These are phyloP conservation scores for Malachius bipustulatus DNA, from an alignment of 2,888 invertebrate genomes.

Conservation along the genomic window DNA sequence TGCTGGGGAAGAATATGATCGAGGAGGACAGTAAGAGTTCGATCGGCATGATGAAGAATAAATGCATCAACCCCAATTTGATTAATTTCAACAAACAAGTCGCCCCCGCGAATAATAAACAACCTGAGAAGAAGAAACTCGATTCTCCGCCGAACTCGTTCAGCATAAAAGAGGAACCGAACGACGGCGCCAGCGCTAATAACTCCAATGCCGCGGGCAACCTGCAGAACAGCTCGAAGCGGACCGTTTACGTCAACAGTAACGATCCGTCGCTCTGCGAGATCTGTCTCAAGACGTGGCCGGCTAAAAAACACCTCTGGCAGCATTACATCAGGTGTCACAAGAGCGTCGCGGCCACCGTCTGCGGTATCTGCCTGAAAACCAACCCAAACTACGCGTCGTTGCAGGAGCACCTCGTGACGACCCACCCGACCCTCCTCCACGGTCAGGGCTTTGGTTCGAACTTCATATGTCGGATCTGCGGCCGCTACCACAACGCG, in stretches of 20 bases:
- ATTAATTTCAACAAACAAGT: slow-evolving; percentile 12
- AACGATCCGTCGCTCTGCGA: slow-evolving; percentile 39
- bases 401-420: slow-evolving; percentile 37
- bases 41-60: slow-evolving; percentile 4
- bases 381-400: slow-evolving; percentile 40
- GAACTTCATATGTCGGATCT: slow-evolving; percentile 44
- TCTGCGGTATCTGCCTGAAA: slow-evolving; percentile 47
- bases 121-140: slow-evolving; percentile 6
- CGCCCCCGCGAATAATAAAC: neutral
- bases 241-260: slow-evolving; percentile 44
- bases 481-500: slow-evolving; percentile 45
- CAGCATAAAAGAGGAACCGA: slow-evolving; percentile 13
- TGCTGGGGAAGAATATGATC: slow-evolving; percentile 24
- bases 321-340: slow-evolving; percentile 47
- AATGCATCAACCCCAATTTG: slow-evolving; percentile 7
- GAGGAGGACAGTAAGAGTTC: slow-evolving; percentile 15
- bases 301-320: slow-evolving; percentile 48
- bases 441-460: slow-evolving; percentile 42
- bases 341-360: slow-evolving; percentile 43
- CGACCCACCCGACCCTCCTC: slow-evolving; percentile 38
- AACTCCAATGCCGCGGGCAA: slow-evolving; percentile 18
- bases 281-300: slow-evolving; percentile 49
- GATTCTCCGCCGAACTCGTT: slow-evolving; percentile 8
- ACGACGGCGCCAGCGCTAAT: slow-evolving; percentile 14
- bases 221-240: slow-evolving; percentile 30